Conservation (phyloP, 2,888 invertebrate genomes). For the Trissonchulus latispiculum region DNA sequence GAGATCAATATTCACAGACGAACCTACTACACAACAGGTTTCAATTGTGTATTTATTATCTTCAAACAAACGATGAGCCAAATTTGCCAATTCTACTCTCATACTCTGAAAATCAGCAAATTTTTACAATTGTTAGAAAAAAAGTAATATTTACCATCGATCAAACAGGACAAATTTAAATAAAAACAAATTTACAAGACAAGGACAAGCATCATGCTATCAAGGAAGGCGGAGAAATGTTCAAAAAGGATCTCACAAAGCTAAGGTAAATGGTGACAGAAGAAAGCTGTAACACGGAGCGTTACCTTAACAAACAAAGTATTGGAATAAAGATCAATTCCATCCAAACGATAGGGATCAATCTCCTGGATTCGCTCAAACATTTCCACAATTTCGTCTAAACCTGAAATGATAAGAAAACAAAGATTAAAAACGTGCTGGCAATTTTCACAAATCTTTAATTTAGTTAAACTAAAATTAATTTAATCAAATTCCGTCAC, state of each 20-base stretch:
- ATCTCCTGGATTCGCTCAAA: conserved; percentile 69
- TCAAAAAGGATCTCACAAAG: conserved; percentile 22
- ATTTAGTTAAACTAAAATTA: too few species aligned
- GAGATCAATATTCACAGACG: conserved; percentile 10
- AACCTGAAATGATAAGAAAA: conserved; percentile 29
- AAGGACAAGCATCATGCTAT: neutral
- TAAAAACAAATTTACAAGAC: neutral
- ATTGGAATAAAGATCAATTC: conserved; percentile 93
- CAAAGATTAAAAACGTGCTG: neutral
- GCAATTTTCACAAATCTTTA: too few species aligned
- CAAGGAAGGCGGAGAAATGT: neutral
- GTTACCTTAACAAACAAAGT: conserved; percentile 74
- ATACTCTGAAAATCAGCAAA: conserved; percentile 59
- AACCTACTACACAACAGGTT: conserved; percentile 93
- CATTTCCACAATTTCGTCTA: conserved; percentile 32
- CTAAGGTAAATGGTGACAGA: conserved; percentile 22
- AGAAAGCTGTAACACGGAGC: too few species aligned
- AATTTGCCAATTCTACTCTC: conserved; percentile 75
- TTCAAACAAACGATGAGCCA: conserved; percentile 82
- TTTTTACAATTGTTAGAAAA: too few species aligned
- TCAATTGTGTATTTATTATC: conserved; percentile 94
- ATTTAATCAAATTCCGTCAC: too few species aligned
- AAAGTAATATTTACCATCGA: neutral
- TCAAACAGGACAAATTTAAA: neutral
- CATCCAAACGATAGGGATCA: conserved; percentile 87